phyloP scores from a whole-genome alignment of 2,113 vertebrate genomes.

The Nymphicus hollandicus region DNA sequence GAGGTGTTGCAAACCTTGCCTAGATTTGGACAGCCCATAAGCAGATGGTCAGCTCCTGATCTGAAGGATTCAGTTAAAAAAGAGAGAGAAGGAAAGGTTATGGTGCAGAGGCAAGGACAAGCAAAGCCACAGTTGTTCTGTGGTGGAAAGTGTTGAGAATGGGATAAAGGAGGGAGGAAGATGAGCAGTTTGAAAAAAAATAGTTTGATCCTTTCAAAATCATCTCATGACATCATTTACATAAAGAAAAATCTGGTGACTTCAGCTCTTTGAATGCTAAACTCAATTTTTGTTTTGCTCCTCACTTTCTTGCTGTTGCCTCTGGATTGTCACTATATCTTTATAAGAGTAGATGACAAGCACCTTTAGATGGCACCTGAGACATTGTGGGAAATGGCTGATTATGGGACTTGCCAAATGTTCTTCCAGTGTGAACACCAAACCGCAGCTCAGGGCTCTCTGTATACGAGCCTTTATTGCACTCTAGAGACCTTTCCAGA shows the following conservation, averaged over 20 bases:
- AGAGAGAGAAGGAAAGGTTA: neutral
- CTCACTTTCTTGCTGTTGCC: neutral
- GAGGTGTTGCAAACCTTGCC: neutral
- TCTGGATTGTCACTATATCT: neutral
- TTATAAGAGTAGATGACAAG: neutral
- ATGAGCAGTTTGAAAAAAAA: neutral
- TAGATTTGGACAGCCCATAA: neutral
- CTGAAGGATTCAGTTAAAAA: neutral
- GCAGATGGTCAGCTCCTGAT: neutral
- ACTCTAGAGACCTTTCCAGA: neutral
- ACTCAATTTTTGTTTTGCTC: neutral
- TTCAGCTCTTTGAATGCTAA: neutral
- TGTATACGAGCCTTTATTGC: neutral
- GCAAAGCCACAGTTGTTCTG: rapidly evolving
- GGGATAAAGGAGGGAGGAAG: neutral
- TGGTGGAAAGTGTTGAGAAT: neutral
- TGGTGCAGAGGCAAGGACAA: neutral
- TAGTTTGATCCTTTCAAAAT: neutral
- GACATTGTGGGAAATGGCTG: neutral
- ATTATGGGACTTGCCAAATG: neutral
- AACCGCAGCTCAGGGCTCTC: neutral
- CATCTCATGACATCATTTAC: neutral
- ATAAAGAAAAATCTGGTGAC: neutral
- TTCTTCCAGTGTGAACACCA: neutral
- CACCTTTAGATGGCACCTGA: neutral